Percentiles rank a stretch among this genome's conserved stretches.
These are phyloP conservation scores for Saguinus midas DNA, from an alignment of 2,113 vertebrate species.

Conservation along the genomic window DNA sequence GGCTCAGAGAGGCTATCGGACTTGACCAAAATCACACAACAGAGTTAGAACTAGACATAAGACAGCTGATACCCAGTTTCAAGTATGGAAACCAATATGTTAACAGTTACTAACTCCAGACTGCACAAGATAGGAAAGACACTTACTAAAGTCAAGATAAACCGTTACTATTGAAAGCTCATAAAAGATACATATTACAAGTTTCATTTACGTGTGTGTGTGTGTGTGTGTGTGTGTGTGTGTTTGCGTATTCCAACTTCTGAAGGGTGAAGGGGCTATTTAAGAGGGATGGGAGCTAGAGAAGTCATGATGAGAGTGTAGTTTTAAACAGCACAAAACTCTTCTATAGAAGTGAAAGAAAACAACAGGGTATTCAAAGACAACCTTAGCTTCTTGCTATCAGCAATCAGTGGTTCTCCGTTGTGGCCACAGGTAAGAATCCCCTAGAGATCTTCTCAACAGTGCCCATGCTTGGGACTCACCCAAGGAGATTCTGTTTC, in stretches of 20 bases:
- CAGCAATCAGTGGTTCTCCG: background rate
- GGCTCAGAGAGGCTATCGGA: background rate
- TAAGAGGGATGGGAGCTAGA: background rate
- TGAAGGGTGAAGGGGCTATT: background rate
- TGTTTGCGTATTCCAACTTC: background rate
- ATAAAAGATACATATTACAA: background rate
- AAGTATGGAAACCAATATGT: background rate
- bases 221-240: too few relatives aligned
- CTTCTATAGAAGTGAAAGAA: background rate
- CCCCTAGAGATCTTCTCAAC: background rate
- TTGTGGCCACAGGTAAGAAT: background rate
- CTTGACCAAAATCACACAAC: background rate
- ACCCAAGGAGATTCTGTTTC: background rate
- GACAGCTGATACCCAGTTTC: background rate
- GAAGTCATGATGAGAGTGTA: background rate
- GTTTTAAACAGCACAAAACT: background rate
- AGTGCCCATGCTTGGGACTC: background rate
- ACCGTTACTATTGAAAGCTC: background rate
- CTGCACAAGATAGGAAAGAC: background rate
- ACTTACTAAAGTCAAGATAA: background rate
- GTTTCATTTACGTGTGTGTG: background rate
- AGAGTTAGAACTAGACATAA: background rate
- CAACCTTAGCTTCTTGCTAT: background rate
- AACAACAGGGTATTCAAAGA: background rate
- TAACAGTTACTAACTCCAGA: background rate